Evolutionary conservation across 2,888 invertebrate species (phyloP).

Genomic region (Agelastica alni): DNA sequence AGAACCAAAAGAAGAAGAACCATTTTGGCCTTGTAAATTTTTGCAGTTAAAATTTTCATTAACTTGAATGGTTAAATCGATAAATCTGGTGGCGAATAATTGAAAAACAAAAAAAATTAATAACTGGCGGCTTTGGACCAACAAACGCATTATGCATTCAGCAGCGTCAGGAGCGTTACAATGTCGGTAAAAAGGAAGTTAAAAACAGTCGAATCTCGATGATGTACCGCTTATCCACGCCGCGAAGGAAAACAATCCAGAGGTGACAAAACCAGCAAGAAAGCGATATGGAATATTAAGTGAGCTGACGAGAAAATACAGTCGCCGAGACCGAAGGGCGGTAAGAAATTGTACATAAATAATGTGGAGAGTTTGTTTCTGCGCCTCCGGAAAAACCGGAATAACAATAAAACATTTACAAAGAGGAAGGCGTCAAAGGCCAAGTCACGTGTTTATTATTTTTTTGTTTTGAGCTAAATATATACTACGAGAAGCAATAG

Average conservation of each 20-base stretch:
- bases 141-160: not conserved
- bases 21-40: no score
- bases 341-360: constrained; percentile 35
- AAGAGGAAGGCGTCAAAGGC: constrained; percentile 29
- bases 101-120: not conserved
- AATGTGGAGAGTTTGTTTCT: constrained; percentile 29
- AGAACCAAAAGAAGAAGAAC: no score
- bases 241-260: constrained; percentile 42
- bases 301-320: constrained; percentile 41
- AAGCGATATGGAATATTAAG: constrained; percentile 46
- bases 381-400: constrained; percentile 26
- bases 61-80: no score
- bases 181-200: constrained; percentile 3
- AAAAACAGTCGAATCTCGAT: constrained; percentile 14
- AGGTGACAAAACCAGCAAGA: constrained; percentile 44
- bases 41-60: no score
- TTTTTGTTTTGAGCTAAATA: constrained; percentile 10
- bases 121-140: not conserved
- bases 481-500: constrained; percentile 7
- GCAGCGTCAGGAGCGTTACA: not conserved
- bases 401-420: constrained; percentile 33
- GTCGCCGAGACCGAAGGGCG: constrained; percentile 32
- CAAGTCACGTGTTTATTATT: constrained; percentile 27
- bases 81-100: no score
- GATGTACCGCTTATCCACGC: constrained; percentile 38